phyloP scores from a whole-genome alignment of 2,797 vertebrate genomes.

The Pelodytes ibericus region DNA sequence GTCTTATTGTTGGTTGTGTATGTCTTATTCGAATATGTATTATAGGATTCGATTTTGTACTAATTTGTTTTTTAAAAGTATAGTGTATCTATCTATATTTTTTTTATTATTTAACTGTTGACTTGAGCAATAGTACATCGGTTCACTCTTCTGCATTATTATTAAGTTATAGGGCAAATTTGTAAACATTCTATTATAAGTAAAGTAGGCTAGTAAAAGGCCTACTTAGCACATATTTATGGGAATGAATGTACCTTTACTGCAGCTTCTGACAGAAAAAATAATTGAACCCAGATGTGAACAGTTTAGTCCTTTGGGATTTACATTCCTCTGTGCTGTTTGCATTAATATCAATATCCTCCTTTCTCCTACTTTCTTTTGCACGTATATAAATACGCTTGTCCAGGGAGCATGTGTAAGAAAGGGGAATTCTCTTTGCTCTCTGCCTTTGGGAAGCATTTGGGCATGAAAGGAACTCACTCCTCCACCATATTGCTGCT shows the following conservation, averaged over 20 bases:
- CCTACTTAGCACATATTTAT: conserved; percentile 2
- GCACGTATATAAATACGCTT: conserved; percentile 44
- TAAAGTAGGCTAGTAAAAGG: neutral
- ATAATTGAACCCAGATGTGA: conserved; percentile 37
- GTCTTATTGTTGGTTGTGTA: no score
- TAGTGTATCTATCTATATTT: no score
- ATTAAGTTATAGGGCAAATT: no score
- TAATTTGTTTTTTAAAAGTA: no score
- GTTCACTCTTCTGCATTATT: no score
- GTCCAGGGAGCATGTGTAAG: conserved; percentile 28
- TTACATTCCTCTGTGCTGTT: conserved; percentile 39
- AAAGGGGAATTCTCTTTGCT: conserved; percentile 23
- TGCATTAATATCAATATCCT: conserved; percentile 42
- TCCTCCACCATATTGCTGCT: conserved; percentile 24
- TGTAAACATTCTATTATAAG: neutral
- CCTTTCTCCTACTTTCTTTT: conserved; percentile 35
- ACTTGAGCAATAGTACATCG: no score
- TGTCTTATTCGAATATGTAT: no score
- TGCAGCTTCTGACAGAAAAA: conserved; percentile 6
- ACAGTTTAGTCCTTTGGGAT: conserved; percentile 14
- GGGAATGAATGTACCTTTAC: conserved; percentile 25
- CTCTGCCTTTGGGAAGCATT: conserved; percentile 38
- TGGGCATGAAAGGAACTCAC: conserved; percentile 39
- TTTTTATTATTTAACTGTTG: no score
- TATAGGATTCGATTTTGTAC: no score